Evolutionary conservation across 1,140 invertebrate genomes (phyloP).

Genomic region (Zaprionus ornatus): DNA sequence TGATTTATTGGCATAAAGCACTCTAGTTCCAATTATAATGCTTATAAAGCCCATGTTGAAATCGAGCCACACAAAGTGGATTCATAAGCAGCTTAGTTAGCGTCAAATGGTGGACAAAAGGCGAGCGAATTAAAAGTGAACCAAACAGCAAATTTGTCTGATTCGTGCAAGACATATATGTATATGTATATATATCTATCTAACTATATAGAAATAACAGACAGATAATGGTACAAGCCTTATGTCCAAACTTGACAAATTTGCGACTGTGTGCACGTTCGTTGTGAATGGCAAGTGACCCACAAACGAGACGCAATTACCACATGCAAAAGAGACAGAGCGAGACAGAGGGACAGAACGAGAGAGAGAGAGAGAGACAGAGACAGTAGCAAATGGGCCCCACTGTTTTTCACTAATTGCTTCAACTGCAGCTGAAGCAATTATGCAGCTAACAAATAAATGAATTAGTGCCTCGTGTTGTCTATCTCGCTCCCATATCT

Average conservation of each 20-base stretch:
- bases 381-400: background rate
- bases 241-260: constrained; percentile 32
- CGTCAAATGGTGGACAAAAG: constrained; percentile 30
- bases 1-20: constrained; percentile 42
- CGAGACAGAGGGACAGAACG: background rate
- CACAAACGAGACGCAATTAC: constrained; percentile 15
- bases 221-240: background rate
- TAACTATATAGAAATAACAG: background rate
- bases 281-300: constrained; percentile 26
- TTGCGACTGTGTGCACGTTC: background rate
- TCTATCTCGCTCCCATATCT: constrained; percentile 33
- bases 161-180: background rate
- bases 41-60: constrained; percentile 35
- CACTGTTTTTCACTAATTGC: constrained; percentile 41
- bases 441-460: constrained; percentile 39
- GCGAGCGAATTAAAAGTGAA: constrained; percentile 23
- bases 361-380: background rate
- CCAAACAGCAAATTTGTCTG: background rate
- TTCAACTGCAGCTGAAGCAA: constrained; percentile 40
- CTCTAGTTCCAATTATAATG: constrained; percentile 40
- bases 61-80: constrained; percentile 27
- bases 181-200: background rate
- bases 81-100: constrained; percentile 40
- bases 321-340: background rate
- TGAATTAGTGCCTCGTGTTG: constrained; percentile 27